A percentile compares a stretch with the other conserved stretches of the same genome.
Evolutionary conservation across 2,888 invertebrate genomes (phyloP).

Genomic region (Mechanitis messenoides): DNA sequence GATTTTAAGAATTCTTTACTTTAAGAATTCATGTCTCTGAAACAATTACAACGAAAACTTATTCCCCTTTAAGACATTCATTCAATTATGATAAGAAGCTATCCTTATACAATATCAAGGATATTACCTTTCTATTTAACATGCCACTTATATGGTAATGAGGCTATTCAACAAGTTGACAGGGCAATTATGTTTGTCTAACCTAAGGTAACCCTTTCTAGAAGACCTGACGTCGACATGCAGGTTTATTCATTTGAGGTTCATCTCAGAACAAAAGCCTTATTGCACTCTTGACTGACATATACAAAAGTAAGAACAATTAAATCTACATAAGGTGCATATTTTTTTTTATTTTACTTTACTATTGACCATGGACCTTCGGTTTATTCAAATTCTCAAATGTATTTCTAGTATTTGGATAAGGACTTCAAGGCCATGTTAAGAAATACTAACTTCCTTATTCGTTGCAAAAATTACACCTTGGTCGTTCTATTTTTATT

Average conservation of each 20-base stretch:
- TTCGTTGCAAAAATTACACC: neutral
- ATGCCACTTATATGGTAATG: constrained; percentile 46
- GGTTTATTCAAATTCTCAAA: no score
- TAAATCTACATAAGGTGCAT: neutral
- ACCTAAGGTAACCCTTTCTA: constrained; percentile 40
- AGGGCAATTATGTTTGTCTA: constrained; percentile 51
- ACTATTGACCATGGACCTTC: neutral
- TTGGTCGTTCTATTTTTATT: no score
- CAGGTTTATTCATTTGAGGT: constrained; percentile 28
- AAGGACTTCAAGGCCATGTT: no score
- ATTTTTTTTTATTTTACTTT: neutral
- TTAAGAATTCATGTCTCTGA: neutral
- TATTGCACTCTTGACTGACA: constrained; percentile 8
- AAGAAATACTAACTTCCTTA: neutral
- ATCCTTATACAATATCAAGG: constrained; percentile 10
- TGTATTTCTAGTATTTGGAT: no score
- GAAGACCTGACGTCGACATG: constrained; percentile 40
- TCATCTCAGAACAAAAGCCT: constrained; percentile 19
- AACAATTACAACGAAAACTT: neutral
- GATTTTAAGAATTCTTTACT: neutral
- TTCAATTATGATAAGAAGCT: constrained; percentile 4
- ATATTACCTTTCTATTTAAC: constrained; percentile 14
- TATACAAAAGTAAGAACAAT: neutral
- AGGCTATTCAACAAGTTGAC: constrained; percentile 47
- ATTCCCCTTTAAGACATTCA: neutral